A percentile compares a stretch with the other conserved stretches of the same genome.
Conservation (phyloP, 2,888 invertebrate genomes). For the Napeogenes inachia region DNA sequence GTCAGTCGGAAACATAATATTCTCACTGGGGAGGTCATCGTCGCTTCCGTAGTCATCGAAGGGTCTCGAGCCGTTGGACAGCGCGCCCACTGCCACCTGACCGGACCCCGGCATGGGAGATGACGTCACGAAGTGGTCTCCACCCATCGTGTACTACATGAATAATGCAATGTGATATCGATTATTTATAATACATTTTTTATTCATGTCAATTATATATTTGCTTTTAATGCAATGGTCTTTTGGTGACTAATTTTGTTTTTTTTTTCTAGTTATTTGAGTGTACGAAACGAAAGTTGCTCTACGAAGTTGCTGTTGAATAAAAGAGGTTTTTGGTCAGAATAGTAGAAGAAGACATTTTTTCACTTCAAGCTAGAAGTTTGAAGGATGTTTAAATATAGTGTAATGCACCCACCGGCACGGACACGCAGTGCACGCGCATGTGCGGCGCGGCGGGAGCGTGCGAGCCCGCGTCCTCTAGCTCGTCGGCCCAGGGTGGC, state of each 20-base stretch:
- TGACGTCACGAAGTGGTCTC: conserved; percentile 70
- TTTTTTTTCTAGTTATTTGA: too few species aligned
- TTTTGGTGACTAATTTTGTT: too few species aligned
- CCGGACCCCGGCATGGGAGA: conserved; percentile 63
- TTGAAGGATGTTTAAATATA: too few species aligned
- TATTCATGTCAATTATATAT: not conserved
- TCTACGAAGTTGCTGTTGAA: not conserved
- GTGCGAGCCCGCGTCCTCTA: conserved; percentile 81
- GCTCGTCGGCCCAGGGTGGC: conserved; percentile 98
- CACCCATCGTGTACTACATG: conserved; percentile 45
- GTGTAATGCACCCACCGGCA: conserved; percentile 34
- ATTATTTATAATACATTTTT: not conserved
- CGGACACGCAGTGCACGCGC: conserved; percentile 50
- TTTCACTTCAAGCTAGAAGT: too few species aligned
- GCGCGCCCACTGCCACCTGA: conserved; percentile 69
- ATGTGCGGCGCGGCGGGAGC: conserved; percentile 51
- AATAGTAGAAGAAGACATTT: too few species aligned
- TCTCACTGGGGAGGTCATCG: conserved; percentile 91
- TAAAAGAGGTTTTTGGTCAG: not conserved
- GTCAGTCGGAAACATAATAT: conserved; percentile 89
- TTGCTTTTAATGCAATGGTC: not conserved
- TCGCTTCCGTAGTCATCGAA: conserved; percentile 92
- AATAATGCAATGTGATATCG: not conserved
- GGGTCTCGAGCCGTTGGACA: conserved; percentile 80
- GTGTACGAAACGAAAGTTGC: too few species aligned